Evolutionary conservation across 2,113 vertebrate species (phyloP).

Genomic region (Poicephalus gulielmi): DNA sequence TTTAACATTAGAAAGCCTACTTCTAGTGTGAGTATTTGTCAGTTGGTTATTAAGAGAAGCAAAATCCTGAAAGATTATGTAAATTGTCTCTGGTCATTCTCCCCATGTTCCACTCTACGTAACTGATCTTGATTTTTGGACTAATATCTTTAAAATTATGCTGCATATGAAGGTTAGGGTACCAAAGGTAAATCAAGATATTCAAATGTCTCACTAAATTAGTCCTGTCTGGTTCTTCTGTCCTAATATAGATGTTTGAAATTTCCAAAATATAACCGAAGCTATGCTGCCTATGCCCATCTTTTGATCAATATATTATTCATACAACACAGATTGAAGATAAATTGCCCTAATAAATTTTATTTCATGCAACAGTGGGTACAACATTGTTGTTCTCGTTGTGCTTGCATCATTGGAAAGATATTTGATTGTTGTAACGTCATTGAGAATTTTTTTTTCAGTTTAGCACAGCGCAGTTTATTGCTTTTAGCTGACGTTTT

Average conservation of each 20-base stretch:
- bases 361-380: conserved; percentile 29
- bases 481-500: not conserved
- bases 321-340: conserved; percentile 22
- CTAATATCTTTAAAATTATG: not conserved
- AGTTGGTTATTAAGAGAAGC: not conserved
- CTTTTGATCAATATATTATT: conserved; percentile 19
- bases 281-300: not conserved
- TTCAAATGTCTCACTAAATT: not conserved
- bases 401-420: not conserved
- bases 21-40: not conserved
- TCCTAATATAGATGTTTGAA: not conserved
- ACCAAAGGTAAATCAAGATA: not conserved
- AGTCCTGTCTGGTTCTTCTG: not conserved
- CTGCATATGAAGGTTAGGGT: not conserved
- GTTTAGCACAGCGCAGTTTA: not conserved
- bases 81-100: not conserved
- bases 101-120: not conserved
- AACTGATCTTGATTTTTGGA: not conserved
- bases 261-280: conserved; percentile 26
- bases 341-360: conserved; percentile 38
- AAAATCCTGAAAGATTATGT: not conserved
- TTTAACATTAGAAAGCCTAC: not conserved
- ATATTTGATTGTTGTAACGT: conserved; percentile 14
- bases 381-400: conserved; percentile 14
- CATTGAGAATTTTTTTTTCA: not conserved